phyloP scores from a whole-genome alignment of 2,888 invertebrate species.

The Drosophila fungiperda region DNA sequence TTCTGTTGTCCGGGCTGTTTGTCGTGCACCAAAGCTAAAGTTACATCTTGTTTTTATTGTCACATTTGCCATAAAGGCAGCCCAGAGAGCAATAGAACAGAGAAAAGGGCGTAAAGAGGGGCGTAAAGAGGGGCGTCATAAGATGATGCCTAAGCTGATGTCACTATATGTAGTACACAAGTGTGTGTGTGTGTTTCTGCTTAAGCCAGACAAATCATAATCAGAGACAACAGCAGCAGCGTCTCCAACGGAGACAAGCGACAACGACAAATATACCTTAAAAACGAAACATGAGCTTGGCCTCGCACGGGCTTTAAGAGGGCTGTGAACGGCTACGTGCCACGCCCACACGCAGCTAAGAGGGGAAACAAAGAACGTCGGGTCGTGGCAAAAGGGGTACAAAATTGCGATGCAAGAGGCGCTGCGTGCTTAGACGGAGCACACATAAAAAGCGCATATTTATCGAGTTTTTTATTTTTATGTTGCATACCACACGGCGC shows the following conservation, averaged over 20 bases:
- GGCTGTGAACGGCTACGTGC: slow-evolving; percentile 28
- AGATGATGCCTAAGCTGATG: slow-evolving; percentile 64
- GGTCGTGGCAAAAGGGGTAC: background rate
- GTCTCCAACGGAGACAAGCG: slow-evolving; percentile 27
- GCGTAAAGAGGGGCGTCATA: slow-evolving; percentile 50
- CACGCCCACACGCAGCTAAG: slow-evolving; percentile 40
- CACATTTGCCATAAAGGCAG: slow-evolving; percentile 75
- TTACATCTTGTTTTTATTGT: slow-evolving; percentile 79
- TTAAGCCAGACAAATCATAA: slow-evolving; percentile 77
- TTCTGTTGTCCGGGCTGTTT: slow-evolving; percentile 35
- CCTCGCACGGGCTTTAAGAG: slow-evolving; percentile 18
- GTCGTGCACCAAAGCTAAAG: slow-evolving; percentile 64
- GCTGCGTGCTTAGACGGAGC: slow-evolving; percentile 26
- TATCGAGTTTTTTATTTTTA: slow-evolving; percentile 57
- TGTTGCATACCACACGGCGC: slow-evolving; percentile 68
- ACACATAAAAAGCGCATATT: slow-evolving; percentile 65
- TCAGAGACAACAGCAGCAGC: slow-evolving; percentile 61
- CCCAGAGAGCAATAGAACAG: slow-evolving; percentile 44
- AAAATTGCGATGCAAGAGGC: slow-evolving; percentile 34
- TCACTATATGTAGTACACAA: slow-evolving; percentile 1
- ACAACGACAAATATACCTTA: slow-evolving; percentile 56
- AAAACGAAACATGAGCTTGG: slow-evolving; percentile 52
- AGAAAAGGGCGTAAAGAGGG: slow-evolving; percentile 11
- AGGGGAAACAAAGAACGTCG: background rate
- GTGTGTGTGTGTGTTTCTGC: slow-evolving; percentile 17